Conservation (phyloP, 2,888 invertebrate species). For the Folsomia candida region DNA sequence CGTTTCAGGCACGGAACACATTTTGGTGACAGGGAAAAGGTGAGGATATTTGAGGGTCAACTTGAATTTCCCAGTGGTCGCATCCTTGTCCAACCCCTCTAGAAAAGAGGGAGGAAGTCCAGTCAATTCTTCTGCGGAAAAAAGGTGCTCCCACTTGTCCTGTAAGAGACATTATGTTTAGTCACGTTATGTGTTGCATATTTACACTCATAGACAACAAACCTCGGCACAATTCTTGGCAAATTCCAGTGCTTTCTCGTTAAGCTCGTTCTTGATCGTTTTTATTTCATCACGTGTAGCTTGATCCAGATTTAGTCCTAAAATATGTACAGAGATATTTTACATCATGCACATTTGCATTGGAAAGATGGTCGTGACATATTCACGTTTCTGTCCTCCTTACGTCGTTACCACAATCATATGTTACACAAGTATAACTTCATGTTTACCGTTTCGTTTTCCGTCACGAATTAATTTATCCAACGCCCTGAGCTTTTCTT, state of each 20-base stretch:
- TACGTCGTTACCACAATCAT: background rate
- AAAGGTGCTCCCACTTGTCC: slow-evolving; percentile 56
- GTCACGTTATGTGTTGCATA: background rate
- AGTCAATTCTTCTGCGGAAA: slow-evolving; percentile 55
- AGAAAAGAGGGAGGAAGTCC: slow-evolving; percentile 52
- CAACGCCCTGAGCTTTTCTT: slow-evolving; percentile 55
- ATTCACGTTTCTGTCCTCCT: background rate
- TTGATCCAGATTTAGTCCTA: slow-evolving; percentile 55
- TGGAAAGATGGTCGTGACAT: no score
- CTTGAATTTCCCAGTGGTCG: slow-evolving; percentile 53
- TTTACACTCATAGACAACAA: no score
- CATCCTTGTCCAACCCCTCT: slow-evolving; percentile 50
- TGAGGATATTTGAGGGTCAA: slow-evolving; percentile 58
- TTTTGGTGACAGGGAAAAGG: slow-evolving; percentile 57
- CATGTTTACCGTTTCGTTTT: slow-evolving; percentile 54
- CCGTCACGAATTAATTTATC: slow-evolving; percentile 56
- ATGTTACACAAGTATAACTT: background rate
- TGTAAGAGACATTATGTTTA: background rate
- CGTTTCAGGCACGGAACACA: slow-evolving; percentile 55
- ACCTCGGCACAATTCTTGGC: slow-evolving; percentile 55
- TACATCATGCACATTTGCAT: background rate
- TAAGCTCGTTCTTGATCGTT: slow-evolving; percentile 55
- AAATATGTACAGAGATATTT: slow-evolving; percentile 47
- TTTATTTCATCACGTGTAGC: slow-evolving; percentile 55
- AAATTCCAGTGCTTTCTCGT: slow-evolving; percentile 56